Conservation (phyloP, 64 coral and sea anemone species). For the Stichodactyla helianthus region DNA sequence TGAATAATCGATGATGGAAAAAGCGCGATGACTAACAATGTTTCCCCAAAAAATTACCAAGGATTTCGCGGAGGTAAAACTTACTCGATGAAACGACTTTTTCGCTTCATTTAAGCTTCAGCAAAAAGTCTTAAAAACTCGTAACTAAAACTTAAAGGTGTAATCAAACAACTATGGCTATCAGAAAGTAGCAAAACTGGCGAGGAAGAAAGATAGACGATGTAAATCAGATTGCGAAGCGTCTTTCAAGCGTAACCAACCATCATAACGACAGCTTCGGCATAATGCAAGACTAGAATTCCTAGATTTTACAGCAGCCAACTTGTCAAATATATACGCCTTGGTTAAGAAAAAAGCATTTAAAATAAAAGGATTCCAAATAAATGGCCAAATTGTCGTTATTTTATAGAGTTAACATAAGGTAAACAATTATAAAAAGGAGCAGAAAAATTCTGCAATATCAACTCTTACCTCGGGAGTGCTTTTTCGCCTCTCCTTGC, state of each 20-base stretch:
- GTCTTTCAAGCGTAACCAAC: conserved; percentile 21
- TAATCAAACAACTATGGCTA: background rate
- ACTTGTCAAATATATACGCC: background rate
- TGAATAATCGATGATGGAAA: background rate
- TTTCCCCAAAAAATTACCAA: background rate
- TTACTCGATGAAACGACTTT: background rate
- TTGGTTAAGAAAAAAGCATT: background rate
- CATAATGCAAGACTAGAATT: background rate
- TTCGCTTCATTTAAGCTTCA: background rate
- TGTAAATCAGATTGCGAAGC: background rate
- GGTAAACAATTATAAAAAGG: background rate
- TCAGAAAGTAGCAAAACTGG: background rate
- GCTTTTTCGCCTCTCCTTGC: conserved; percentile 10
- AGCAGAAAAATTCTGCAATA: background rate
- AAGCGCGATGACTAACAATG: background rate
- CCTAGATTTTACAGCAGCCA: background rate
- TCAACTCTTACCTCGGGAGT: background rate
- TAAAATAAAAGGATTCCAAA: background rate
- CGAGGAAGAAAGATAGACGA: background rate
- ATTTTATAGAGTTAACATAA: background rate
- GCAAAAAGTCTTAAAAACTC: background rate
- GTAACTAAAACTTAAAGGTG: background rate
- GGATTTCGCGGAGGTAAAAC: background rate
- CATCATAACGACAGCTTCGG: background rate
- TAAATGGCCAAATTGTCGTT: background rate